Evolutionary conservation across 2,113 vertebrate genomes (phyloP).

Genomic region (Corynorhinus townsendii): DNA sequence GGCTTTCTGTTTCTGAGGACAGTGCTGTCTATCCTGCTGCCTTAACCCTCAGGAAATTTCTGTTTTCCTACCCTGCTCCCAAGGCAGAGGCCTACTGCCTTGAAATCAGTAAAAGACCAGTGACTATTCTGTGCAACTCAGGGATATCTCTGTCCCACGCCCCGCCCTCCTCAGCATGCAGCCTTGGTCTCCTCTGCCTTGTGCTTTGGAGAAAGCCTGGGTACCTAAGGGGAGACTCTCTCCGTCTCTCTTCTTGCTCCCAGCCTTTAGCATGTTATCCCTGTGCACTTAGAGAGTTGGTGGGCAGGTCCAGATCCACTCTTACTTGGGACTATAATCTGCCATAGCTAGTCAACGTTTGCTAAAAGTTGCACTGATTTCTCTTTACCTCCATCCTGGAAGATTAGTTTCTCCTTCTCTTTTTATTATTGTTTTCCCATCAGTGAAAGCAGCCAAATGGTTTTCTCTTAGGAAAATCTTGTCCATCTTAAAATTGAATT

Average conservation of each 20-base stretch:
- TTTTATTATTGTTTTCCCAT: background rate
- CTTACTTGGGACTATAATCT: background rate
- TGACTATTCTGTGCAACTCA: background rate
- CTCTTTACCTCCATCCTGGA: background rate
- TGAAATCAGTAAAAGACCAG: background rate
- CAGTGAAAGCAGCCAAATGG: background rate
- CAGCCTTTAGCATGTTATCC: background rate
- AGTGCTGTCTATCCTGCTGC: background rate
- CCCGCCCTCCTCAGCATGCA: fast-evolving
- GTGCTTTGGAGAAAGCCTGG: background rate
- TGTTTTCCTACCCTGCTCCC: background rate
- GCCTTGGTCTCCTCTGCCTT: background rate
- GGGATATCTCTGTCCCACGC: background rate
- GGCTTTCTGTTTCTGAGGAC: background rate
- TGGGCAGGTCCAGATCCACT: background rate
- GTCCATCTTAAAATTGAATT: background rate
- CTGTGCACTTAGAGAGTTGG: background rate
- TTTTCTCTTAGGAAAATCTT: background rate
- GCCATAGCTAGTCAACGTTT: background rate
- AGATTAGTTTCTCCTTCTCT: background rate
- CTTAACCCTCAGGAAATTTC: background rate
- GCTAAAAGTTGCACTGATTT: background rate
- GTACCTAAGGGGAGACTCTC: background rate
- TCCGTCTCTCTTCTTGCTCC: background rate
- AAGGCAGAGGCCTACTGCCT: background rate